phyloP scores from a whole-genome alignment of 2,113 vertebrate genomes.

The Pseudopodoces humilis region DNA sequence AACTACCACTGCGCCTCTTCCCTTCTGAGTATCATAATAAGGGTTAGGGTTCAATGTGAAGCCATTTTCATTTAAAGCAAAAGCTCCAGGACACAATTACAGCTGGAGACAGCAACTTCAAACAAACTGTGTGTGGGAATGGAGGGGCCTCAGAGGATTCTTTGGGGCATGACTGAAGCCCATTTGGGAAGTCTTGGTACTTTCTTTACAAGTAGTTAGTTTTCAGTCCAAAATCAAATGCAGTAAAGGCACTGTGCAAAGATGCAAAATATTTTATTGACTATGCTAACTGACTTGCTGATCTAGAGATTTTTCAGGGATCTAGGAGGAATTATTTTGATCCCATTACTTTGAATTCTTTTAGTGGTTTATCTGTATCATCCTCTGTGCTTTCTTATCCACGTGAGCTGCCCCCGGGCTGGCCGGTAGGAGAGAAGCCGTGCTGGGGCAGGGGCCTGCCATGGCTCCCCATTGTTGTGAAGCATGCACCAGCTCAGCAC shows the following conservation, averaged over 20 bases:
- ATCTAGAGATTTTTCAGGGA: neutral
- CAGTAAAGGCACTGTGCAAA: neutral
- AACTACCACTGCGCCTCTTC: neutral
- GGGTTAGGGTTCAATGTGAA: neutral
- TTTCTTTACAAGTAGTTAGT: neutral
- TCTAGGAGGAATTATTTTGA: neutral
- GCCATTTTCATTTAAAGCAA: constrained; percentile 11
- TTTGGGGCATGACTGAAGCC: neutral
- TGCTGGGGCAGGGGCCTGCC: neutral
- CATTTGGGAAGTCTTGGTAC: neutral
- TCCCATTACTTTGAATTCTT: neutral
- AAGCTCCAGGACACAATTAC: neutral
- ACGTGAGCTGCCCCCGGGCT: fast-evolving
- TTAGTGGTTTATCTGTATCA: neutral
- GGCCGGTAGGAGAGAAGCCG: neutral
- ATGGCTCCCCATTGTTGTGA: constrained; percentile 14
- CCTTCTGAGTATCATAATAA: neutral
- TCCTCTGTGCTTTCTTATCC: neutral
- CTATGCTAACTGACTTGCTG: neutral
- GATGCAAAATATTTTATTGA: neutral
- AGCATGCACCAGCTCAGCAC: constrained; percentile 55
- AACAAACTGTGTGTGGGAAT: neutral
- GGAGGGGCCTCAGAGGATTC: neutral
- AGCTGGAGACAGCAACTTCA: neutral
- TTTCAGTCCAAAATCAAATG: neutral